Conservation (phyloP, 2,888 invertebrate genomes). For the Eupithecia centaureata region DNA sequence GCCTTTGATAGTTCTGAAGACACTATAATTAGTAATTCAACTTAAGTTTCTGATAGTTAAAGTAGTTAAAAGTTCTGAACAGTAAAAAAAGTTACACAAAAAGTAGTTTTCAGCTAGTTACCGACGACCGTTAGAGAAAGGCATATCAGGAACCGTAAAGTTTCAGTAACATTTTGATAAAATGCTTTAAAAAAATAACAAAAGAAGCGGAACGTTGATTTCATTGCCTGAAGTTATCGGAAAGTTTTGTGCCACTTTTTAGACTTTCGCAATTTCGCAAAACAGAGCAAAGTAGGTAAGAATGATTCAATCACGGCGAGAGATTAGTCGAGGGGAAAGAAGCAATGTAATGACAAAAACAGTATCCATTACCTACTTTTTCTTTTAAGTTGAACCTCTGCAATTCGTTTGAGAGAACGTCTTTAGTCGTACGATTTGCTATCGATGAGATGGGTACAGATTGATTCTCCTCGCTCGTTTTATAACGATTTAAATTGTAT, state of each 20-base stretch:
- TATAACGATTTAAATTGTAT: constrained; percentile 80
- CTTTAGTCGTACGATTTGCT: constrained; percentile 80
- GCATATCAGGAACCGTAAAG: constrained; percentile 16
- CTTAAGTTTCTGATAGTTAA: constrained; percentile 57
- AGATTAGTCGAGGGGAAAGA: constrained; percentile 71
- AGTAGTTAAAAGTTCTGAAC: constrained; percentile 29
- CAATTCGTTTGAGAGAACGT: constrained; percentile 55
- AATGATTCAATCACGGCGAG: constrained; percentile 54
- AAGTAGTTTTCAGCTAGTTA: constrained; percentile 1
- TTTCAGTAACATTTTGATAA: constrained; percentile 14
- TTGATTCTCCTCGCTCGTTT: constrained; percentile 79
- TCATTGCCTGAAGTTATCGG: constrained; percentile 39
- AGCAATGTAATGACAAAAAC: constrained; percentile 73
- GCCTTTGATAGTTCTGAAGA: constrained; percentile 67
- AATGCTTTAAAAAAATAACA: constrained; percentile 34
- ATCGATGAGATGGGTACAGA: constrained; percentile 78
- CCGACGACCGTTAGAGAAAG: constrained; percentile 9
- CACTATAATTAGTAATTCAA: constrained; percentile 73
- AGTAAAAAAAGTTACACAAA: not conserved
- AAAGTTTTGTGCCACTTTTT: constrained; percentile 49
- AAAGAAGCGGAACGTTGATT: constrained; percentile 47
- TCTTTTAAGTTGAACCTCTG: constrained; percentile 57
- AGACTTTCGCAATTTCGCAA: constrained; percentile 55
- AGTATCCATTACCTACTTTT: constrained; percentile 79
- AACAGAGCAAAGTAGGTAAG: constrained; percentile 58